A percentile compares a stretch with the other conserved stretches of the same genome.
phyloP scores from a whole-genome alignment of 2,797 vertebrate species.

The Propithecus perrieri region DNA sequence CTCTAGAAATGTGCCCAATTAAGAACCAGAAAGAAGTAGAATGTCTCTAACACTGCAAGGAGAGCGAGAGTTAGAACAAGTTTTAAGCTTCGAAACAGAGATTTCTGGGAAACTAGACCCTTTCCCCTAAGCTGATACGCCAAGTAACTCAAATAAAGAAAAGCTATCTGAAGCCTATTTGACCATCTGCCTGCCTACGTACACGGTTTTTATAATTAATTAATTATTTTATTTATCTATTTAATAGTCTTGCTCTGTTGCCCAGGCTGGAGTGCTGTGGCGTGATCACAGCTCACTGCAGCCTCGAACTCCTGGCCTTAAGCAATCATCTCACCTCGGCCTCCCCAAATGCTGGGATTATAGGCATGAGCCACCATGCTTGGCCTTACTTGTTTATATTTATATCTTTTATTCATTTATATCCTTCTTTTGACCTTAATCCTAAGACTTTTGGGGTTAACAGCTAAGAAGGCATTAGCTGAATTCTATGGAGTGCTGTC shows the following conservation, averaged over 20 bases:
- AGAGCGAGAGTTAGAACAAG: neutral
- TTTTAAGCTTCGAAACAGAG: neutral
- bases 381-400: neutral
- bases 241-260: neutral
- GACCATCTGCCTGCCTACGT: neutral
- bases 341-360: neutral
- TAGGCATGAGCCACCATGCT: neutral
- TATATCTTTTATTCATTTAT: neutral
- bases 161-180: neutral
- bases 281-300: neutral
- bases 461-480: neutral
- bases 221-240: too few relatives aligned
- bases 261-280: neutral
- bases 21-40: neutral
- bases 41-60: neutral
- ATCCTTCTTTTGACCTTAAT: neutral
- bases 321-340: neutral
- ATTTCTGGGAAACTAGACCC: neutral
- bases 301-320: neutral
- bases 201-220: too few relatives aligned
- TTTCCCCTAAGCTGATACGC: neutral
- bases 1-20: neutral
- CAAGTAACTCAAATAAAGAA: neutral
- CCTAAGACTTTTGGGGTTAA: neutral
- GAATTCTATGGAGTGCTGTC: neutral